These are phyloP conservation scores for Anoplolepis gracilipes DNA, from an alignment of 1,140 invertebrate genomes.

Conservation along the genomic window DNA sequence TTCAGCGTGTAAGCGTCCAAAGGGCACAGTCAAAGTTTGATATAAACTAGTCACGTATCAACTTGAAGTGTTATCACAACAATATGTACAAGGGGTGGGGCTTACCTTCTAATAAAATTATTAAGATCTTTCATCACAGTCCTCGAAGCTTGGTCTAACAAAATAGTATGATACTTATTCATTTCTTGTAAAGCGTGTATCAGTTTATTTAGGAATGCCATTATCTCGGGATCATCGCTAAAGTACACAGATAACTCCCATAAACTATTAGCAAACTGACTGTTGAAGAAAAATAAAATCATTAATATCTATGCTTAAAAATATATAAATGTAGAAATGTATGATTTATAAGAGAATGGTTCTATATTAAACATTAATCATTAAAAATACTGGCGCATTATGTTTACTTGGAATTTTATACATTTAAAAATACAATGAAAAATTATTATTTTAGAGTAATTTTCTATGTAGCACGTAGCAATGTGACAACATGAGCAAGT, in stretches of 20 bases:
- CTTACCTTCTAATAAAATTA: conserved; percentile 94
- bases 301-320: conserved; percentile 56
- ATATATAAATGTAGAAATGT: conserved; percentile 42
- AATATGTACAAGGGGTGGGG: neutral
- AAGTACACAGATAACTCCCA: conserved; percentile 94
- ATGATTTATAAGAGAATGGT: conserved; percentile 41
- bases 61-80: neutral
- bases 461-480: too few species aligned
- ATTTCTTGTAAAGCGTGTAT: conserved; percentile 94
- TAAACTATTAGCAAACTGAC: conserved; percentile 92
- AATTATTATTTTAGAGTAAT: neutral
- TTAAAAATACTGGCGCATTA: too few species aligned
- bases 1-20: too few species aligned
- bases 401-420: neutral
- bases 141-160: conserved; percentile 95
- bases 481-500: too few species aligned
- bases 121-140: conserved; percentile 95
- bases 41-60: neutral
- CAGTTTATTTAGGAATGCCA: conserved; percentile 90
- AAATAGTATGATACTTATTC: conserved; percentile 95
- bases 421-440: neutral
- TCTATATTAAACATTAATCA: too few species aligned
- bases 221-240: conserved; percentile 89
- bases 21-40: neutral
- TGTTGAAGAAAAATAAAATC: conserved; percentile 81